Base-by-base conservation (phyloP, 2,888 invertebrate species). In the Pristionchus japonicus region DNA sequence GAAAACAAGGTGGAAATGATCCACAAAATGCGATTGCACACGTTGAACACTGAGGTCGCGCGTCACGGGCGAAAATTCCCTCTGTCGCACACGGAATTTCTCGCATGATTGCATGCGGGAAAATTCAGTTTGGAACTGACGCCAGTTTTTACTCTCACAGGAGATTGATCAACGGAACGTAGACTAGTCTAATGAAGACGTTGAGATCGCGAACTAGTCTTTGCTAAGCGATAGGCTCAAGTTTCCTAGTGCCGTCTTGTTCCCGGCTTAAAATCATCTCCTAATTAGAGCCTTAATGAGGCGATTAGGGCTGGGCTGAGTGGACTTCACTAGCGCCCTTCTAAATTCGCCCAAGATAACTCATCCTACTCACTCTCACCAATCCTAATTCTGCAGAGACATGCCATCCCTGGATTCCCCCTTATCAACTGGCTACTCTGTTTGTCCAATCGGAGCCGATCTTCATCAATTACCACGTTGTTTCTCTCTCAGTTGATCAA, bases 31-130 rank as follows among this genome's bases (percentile, higher is more conserved):
- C 34, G 23, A 31, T 27, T 49, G 23, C 6, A 83, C n/a, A 23
- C 9, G 52, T 17, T 27, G 82, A 52, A 52, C 82, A 49, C n/a
- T 23, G 82, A 52, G 82, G 43, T 49, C 52, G 52, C 20, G 43
- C 82, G 82, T 83, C 82, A 83, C 34, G 23, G 64, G n/a, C 11
- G 61, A 23, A 57, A 57, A 57, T 64, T 64, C 64, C 64, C 64
- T 27, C 15, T 2, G 64, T 61, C 61, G 61, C 61, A n/a, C 61
- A 31, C 31, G n/a, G 34, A 67, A 23, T 15, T 34, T 70, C 31
- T 27, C 34, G 6, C 20, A 17, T 52, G 52, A 52, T 17, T 52
- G 15, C 52, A 13, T 9, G 47, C 47, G 13, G 6, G 47, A 47
- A 47, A 47, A 47, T n/a, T n/a, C 47, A 47, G 13, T 47, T 47